A percentile compares a stretch with the other conserved stretches of the same genome.
phyloP scores from a whole-genome alignment of 1,140 invertebrate species.

The Meloidogyne hapla region DNA sequence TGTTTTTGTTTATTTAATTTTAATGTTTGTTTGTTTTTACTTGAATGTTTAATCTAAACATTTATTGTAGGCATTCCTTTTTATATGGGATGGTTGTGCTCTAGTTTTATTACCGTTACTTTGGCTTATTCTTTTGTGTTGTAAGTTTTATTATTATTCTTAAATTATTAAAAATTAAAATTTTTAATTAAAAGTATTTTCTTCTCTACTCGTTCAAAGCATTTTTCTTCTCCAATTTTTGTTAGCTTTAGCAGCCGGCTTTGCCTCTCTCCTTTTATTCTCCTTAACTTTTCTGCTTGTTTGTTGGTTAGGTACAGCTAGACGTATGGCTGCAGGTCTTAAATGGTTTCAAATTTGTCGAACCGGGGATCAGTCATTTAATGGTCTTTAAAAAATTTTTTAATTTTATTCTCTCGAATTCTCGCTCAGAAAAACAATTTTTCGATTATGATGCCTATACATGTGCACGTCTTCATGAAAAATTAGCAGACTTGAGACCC shows the following conservation, averaged over 20 bases:
- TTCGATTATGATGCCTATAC: slow-evolving; percentile 44
- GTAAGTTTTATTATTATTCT: background rate
- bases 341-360: slow-evolving; percentile 52
- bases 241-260: slow-evolving; percentile 34
- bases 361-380: slow-evolving; percentile 44
- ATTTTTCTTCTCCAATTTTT: slow-evolving; percentile 15
- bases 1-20: too few species aligned
- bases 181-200: slow-evolving; percentile 14
- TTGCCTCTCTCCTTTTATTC: slow-evolving; percentile 41
- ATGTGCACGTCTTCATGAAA: slow-evolving; percentile 42
- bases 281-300: slow-evolving; percentile 42
- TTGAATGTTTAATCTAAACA: background rate
- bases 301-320: slow-evolving; percentile 39
- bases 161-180: background rate
- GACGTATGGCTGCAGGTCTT: slow-evolving; percentile 43
- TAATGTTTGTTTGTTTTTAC: too few species aligned
- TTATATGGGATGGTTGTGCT: slow-evolving; percentile 44
- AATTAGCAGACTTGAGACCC: slow-evolving; percentile 44
- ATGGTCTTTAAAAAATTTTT: slow-evolving; percentile 28
- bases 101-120: slow-evolving; percentile 22
- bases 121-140: slow-evolving; percentile 8
- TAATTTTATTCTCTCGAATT: background rate
- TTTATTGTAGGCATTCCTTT: slow-evolving; percentile 26
- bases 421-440: slow-evolving; percentile 38
- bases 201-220: slow-evolving; percentile 18